phyloP scores from a whole-genome alignment of 2,888 invertebrate genomes.

The Euplagia quadripunctaria region DNA sequence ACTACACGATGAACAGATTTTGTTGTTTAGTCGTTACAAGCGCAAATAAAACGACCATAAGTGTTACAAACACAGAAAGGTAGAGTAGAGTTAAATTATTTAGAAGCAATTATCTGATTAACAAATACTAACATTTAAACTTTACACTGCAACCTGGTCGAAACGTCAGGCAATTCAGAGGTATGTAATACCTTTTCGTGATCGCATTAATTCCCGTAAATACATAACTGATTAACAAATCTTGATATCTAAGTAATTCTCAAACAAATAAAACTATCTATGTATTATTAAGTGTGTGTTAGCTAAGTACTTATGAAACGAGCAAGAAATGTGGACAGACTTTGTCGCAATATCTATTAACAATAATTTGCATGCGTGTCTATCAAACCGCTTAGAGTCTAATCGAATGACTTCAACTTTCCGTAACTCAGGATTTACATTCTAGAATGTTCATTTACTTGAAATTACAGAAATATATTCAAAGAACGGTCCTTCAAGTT shows the following conservation, averaged over 20 bases:
- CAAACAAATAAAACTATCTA: conserved; percentile 21
- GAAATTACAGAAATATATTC: neutral
- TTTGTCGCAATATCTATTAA: conserved; percentile 55
- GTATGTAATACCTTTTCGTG: too few species aligned
- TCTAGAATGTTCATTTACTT: conserved; percentile 25
- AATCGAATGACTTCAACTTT: conserved; percentile 35
- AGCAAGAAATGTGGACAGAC: conserved; percentile 29
- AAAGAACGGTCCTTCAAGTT: neutral
- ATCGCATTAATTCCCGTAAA: too few species aligned
- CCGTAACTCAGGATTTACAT: conserved; percentile 44
- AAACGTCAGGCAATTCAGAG: too few species aligned
- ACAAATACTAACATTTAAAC: too few species aligned
- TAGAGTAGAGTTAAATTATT: neutral
- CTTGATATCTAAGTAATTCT: conserved; percentile 13
- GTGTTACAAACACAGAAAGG: neutral
- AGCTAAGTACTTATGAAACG: conserved; percentile 30
- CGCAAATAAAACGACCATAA: neutral
- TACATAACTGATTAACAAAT: neutral
- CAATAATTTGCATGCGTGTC: conserved; percentile 58
- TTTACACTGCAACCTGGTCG: too few species aligned
- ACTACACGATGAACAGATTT: too few species aligned
- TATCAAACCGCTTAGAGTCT: conserved; percentile 26
- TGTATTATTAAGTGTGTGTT: conserved; percentile 29
- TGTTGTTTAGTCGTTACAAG: too few species aligned
- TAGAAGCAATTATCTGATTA: too few species aligned